A percentile compares a stretch with the other conserved stretches of the same genome.
Evolutionary conservation across 2,888 invertebrate species (phyloP).

Genomic region (Cheilosia scutellata): DNA sequence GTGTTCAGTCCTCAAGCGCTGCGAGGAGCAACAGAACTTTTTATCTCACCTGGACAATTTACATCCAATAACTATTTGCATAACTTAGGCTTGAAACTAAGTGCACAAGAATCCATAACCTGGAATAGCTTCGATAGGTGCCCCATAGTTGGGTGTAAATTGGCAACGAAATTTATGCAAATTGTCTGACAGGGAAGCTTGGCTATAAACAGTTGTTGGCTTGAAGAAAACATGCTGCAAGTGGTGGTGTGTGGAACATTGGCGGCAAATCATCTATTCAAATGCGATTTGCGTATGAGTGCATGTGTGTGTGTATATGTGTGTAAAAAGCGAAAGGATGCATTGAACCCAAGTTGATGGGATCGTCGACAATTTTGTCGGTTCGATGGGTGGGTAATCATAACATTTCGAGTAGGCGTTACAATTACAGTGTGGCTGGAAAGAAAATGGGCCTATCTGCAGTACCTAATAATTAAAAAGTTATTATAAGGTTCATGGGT

Average conservation of each 20-base stretch:
- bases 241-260: conserved; percentile 39
- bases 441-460: conserved; percentile 19
- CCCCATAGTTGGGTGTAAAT: conserved; percentile 70
- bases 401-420: conserved; percentile 54
- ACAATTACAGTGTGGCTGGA: background rate
- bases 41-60: conserved; percentile 71
- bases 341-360: conserved; percentile 49
- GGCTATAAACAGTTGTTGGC: conserved; percentile 50
- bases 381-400: conserved; percentile 50
- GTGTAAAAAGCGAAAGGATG: conserved; percentile 64
- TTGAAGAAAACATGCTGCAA: conserved; percentile 6
- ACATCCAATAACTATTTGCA: conserved; percentile 75
- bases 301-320: conserved; percentile 18
- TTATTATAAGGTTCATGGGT: too few relatives aligned
- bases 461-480: too few relatives aligned
- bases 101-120: conserved; percentile 58
- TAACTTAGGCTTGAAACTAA: conserved; percentile 64
- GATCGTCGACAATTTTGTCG: conserved; percentile 58
- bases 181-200: conserved; percentile 63
- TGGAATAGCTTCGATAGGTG: conserved; percentile 47
- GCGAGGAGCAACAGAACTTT: conserved; percentile 28
- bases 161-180: conserved; percentile 75
- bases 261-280: conserved; percentile 56
- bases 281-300: conserved; percentile 20
- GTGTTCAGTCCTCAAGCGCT: background rate